Conservation (phyloP, 1,140 invertebrate species). For the Alviniconcha marisindica region DNA sequence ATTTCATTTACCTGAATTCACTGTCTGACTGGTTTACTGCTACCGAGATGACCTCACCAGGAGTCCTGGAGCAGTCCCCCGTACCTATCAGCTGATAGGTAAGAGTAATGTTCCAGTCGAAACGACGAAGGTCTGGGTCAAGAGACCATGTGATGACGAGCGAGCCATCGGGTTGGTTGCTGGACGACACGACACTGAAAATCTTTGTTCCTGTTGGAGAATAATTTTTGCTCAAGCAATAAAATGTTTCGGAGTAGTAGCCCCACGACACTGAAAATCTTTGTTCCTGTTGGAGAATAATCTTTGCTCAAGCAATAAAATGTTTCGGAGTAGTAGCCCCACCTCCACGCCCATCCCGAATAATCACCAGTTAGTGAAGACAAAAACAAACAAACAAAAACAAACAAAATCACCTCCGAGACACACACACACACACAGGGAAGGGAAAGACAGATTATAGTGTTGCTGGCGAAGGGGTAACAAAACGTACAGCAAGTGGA, state of each 20-base stretch:
- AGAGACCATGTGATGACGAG: slow-evolving; percentile 36
- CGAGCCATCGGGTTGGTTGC: background rate
- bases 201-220: slow-evolving; percentile 10
- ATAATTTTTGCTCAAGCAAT: too few relatives aligned
- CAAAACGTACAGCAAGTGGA: too few relatives aligned
- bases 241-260: too few relatives aligned
- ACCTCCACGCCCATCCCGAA: too few relatives aligned
- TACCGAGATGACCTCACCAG: background rate
- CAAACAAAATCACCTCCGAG: too few relatives aligned
- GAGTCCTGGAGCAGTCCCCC: slow-evolving; percentile 47
- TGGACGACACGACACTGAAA: background rate
- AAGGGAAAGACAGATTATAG: too few relatives aligned
- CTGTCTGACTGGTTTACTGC: slow-evolving; percentile 1
- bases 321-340: too few relatives aligned
- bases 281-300: background rate
- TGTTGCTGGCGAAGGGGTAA: too few relatives aligned
- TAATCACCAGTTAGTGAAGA: too few relatives aligned
- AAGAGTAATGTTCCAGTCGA: slow-evolving; percentile 44
- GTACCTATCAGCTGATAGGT: slow-evolving; percentile 42
- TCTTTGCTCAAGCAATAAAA: too few relatives aligned
- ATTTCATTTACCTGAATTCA: slow-evolving; percentile 21
- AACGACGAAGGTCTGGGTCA: slow-evolving; percentile 25
- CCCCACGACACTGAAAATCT: slow-evolving; percentile 22
- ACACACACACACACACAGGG: too few relatives aligned
- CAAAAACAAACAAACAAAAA: too few relatives aligned